Evolutionary conservation across 2,888 invertebrate genomes (phyloP).

Genomic region (Aphidoletes aphidimyza): DNA sequence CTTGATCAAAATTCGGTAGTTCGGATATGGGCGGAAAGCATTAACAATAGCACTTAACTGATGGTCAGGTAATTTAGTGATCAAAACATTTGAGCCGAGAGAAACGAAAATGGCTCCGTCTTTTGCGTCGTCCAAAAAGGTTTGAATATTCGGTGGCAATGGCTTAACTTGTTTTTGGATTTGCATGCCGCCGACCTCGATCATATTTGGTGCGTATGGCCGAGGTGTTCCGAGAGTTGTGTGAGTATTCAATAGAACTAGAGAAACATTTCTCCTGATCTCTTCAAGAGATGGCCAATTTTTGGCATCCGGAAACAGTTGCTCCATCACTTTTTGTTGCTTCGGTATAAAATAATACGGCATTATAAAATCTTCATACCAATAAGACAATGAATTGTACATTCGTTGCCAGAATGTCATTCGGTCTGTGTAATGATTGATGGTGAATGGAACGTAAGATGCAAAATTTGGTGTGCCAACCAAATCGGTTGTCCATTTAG

Average conservation of each 20-base stretch:
- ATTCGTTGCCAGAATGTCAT: conserved; percentile 60
- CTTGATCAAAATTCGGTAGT: too few species aligned
- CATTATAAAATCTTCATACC: conserved; percentile 57
- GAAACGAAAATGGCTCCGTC: conserved; percentile 63
- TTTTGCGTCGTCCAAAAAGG: conserved; percentile 61
- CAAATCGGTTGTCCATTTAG: conserved; percentile 56
- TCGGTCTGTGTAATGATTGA: conserved; percentile 55
- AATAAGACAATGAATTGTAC: conserved; percentile 58
- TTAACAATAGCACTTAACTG: conserved; percentile 60
- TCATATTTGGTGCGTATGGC: conserved; percentile 65
- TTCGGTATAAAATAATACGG: neutral
- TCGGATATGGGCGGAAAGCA: neutral
- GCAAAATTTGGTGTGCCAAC: conserved; percentile 53
- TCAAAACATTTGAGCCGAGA: conserved; percentile 60
- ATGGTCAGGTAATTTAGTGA: conserved; percentile 53
- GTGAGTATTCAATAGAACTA: conserved; percentile 64
- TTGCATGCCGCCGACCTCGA: conserved; percentile 66
- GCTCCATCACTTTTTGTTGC: conserved; percentile 60
- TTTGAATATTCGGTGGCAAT: conserved; percentile 61
- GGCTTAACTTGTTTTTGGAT: conserved; percentile 63
- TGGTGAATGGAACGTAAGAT: conserved; percentile 55
- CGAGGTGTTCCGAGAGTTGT: conserved; percentile 63
- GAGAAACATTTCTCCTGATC: conserved; percentile 59
- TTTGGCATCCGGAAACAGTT: conserved; percentile 54
- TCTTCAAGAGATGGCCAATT: neutral